phyloP scores from a whole-genome alignment of 2,888 invertebrate species.

The Polylopha cassiicola region DNA sequence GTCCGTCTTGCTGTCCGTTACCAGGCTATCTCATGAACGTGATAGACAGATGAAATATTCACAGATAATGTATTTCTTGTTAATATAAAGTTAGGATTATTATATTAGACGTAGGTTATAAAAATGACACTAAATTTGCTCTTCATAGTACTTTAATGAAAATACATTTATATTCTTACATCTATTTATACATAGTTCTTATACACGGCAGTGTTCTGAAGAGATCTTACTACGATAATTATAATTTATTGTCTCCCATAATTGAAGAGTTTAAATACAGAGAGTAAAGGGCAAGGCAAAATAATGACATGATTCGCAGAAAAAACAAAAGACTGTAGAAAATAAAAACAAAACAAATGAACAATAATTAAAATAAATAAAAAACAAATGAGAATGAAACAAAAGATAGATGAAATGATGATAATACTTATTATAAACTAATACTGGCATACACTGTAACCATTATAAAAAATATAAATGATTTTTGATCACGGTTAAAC shows the following conservation, averaged over 20 bases:
- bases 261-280: no score
- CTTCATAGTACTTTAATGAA: constrained; percentile 12
- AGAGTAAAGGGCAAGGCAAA: no score
- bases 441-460: constrained; percentile 33
- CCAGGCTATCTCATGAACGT: no score
- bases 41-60: no score
- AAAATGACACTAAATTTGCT: background rate
- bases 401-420: background rate
- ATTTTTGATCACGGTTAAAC: constrained; percentile 25
- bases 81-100: no score
- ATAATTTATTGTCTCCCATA: no score
- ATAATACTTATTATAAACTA: constrained; percentile 24
- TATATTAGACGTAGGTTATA: background rate
- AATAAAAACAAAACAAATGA: background rate
- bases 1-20: no score
- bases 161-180: constrained; percentile 14
- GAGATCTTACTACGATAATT: constrained; percentile 12
- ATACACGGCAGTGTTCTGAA: constrained; percentile 14
- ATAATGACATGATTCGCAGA: constrained; percentile 10
- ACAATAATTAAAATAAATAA: background rate
- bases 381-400: background rate
- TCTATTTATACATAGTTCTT: constrained; percentile 19
- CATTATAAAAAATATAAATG: constrained; percentile 1
- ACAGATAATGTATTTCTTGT: no score
- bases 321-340: background rate